Conservation (phyloP, 2,113 vertebrate genomes). For the Phalacrocorax brasilianus region DNA sequence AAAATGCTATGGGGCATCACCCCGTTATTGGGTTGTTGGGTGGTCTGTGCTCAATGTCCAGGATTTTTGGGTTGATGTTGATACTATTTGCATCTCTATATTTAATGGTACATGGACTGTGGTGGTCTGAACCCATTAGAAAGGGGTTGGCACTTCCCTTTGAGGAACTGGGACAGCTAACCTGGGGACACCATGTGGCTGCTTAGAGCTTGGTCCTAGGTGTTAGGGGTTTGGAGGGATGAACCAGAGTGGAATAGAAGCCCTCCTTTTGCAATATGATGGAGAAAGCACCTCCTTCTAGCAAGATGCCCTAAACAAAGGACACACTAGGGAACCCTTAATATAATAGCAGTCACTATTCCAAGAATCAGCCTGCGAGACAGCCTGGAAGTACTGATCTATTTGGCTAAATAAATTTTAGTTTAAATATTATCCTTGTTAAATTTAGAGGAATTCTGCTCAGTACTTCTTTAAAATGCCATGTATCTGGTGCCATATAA, state of each 20-base stretch:
- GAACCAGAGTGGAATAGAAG: neutral
- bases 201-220: neutral
- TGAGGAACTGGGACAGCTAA: neutral
- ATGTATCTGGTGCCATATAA: slow-evolving; percentile 51
- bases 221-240: neutral
- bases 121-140: neutral
- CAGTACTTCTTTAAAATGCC: slow-evolving; percentile 63
- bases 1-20: neutral
- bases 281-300: neutral
- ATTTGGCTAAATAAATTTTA: slow-evolving; percentile 58
- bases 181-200: neutral
- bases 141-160: neutral
- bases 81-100: neutral
- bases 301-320: neutral
- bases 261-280: neutral
- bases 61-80: neutral
- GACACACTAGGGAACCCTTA: neutral
- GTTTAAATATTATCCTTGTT: slow-evolving; percentile 46
- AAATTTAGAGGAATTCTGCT: slow-evolving; percentile 32
- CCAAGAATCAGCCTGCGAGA: neutral
- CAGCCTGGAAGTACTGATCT: neutral
- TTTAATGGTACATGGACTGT: neutral
- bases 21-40: accelerated
- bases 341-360: neutral
- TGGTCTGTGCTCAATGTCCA: accelerated